A percentile compares a stretch with the other conserved stretches of the same genome.
Conservation (phyloP, 2,888 invertebrate genomes). For the Drosophila cracens region DNA sequence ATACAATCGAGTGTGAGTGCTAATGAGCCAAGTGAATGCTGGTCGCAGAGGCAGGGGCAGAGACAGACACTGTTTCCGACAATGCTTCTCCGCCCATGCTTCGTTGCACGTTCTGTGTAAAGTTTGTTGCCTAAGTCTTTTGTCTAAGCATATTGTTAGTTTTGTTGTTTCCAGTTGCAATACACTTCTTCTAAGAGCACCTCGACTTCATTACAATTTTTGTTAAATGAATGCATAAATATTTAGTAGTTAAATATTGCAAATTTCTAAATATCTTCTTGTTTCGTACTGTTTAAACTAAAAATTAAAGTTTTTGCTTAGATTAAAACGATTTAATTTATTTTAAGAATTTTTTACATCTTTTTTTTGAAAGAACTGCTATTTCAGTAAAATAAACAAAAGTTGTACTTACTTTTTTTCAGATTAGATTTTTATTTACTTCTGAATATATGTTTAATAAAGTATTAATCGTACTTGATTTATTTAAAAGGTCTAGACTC, state of each 20-base stretch:
- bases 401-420: no score
- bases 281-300: neutral
- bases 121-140: conserved; percentile 75
- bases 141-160: conserved; percentile 41
- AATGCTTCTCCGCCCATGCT: conserved; percentile 46
- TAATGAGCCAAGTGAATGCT: conserved; percentile 64
- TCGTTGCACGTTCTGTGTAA: conserved; percentile 65
- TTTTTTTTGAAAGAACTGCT: neutral
- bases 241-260: neutral
- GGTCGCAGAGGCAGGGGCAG: conserved; percentile 18
- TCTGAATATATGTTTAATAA: no score
- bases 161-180: conserved; percentile 3
- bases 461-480: no score
- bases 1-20: conserved; percentile 65
- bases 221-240: neutral
- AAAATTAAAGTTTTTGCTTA: neutral
- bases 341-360: neutral
- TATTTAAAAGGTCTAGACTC: no score
- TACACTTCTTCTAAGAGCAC: neutral
- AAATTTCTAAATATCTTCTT: neutral
- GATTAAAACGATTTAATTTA: neutral
- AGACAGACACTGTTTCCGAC: conserved; percentile 24
- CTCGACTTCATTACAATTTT: neutral
- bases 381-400: neutral
- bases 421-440: no score